Conservation (phyloP, 2,888 invertebrate species). For the Trichopria drosophilae region DNA sequence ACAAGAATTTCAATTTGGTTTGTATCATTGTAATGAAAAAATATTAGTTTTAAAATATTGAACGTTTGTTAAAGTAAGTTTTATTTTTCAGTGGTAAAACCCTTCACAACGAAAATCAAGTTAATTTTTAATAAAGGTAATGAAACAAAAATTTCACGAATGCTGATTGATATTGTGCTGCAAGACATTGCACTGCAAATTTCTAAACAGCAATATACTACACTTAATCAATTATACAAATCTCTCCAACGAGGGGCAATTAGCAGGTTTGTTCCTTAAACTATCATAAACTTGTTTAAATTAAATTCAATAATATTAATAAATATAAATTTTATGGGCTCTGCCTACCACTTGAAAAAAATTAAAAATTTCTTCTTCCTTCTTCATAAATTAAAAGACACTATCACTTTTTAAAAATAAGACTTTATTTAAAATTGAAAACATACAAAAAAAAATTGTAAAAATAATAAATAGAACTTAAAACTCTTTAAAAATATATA, state of each 20-base stretch:
- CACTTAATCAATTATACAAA: slow-evolving; percentile 63
- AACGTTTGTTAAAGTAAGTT: not conserved
- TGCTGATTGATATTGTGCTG: slow-evolving; percentile 69
- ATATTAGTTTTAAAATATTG: not conserved
- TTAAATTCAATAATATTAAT: too few species aligned
- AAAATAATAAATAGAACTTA: too few species aligned
- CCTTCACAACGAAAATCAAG: slow-evolving; percentile 77
- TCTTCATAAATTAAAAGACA: too few species aligned
- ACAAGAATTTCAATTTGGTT: slow-evolving; percentile 79
- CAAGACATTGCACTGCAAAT: slow-evolving; percentile 77
- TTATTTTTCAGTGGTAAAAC: slow-evolving; percentile 69
- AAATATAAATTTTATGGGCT: too few species aligned
- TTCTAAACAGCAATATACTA: slow-evolving; percentile 72
- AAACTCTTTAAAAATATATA: too few species aligned
- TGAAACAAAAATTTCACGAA: slow-evolving; percentile 65
- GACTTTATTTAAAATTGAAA: too few species aligned
- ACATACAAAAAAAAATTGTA: too few species aligned
- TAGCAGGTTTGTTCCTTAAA: slow-evolving; percentile 41
- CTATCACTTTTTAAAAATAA: too few species aligned
- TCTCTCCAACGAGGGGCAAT: slow-evolving; percentile 63
- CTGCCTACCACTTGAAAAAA: too few species aligned
- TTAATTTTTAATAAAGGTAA: slow-evolving; percentile 71
- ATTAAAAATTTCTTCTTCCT: too few species aligned
- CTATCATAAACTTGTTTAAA: too few species aligned
- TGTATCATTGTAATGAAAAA: slow-evolving; percentile 53